Conservation (phyloP, 2,797 vertebrate species). For the Myiotriccus ornatus region DNA sequence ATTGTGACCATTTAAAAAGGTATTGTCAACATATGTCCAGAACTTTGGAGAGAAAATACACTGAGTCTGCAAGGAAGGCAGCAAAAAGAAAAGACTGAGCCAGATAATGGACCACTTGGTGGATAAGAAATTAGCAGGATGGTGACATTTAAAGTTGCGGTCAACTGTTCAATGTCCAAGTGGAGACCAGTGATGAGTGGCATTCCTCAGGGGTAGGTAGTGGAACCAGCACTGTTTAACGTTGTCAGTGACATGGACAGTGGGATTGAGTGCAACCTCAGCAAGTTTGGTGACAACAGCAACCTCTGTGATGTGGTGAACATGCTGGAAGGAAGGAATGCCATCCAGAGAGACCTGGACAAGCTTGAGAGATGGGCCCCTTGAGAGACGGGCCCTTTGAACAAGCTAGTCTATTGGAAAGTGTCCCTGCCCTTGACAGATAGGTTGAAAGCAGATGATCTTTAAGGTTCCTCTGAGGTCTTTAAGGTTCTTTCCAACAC, state of each 20-base stretch:
- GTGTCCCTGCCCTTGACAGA: not conserved
- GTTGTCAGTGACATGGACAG: not conserved
- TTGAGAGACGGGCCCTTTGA: not conserved
- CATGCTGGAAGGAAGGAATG: not conserved
- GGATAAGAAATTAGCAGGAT: not conserved
- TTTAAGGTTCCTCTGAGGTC: not conserved
- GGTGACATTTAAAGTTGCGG: not conserved
- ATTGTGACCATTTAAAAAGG: slow-evolving; percentile 55
- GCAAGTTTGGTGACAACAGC: not conserved
- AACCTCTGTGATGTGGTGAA: fast-evolving
- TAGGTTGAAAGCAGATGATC: not conserved
- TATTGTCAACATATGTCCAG: slow-evolving; percentile 48
- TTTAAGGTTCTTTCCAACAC: not conserved
- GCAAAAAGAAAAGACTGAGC: not conserved
- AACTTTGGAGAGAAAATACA: slow-evolving; percentile 41
- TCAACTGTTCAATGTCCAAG: not conserved
- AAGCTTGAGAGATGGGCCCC: no score
- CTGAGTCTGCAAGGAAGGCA: not conserved
- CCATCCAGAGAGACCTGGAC: not conserved
- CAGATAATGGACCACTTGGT: not conserved
- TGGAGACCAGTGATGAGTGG: fast-evolving
- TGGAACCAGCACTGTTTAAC: not conserved
- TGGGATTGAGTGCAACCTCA: not conserved
- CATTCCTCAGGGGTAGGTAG: not conserved
- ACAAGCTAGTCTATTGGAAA: no score